A percentile compares a stretch with the other conserved stretches of the same genome.
These are phyloP conservation scores for Embiotoca jacksoni DNA, from an alignment of 2,113 vertebrate genomes.

Conservation along the genomic window DNA sequence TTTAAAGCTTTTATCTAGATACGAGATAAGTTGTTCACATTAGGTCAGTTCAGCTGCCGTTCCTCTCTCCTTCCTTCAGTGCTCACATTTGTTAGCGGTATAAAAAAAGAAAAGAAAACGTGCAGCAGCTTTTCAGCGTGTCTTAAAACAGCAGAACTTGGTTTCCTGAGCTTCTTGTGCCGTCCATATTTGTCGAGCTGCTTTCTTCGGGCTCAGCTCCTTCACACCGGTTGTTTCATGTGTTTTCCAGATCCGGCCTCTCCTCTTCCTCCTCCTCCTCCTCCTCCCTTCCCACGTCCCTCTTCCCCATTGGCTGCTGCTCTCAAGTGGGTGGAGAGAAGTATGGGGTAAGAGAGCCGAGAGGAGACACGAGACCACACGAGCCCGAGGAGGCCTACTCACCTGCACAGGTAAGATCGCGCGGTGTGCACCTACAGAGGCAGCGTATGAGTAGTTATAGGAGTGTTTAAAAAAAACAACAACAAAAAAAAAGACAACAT, in stretches of 20 bases:
- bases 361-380: slow-evolving; percentile 36
- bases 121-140: too few species aligned
- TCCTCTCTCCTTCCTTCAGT: too few species aligned
- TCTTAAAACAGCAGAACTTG: neutral
- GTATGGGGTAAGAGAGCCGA: slow-evolving; percentile 73
- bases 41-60: too few species aligned
- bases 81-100: too few species aligned
- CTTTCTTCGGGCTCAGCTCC: neutral
- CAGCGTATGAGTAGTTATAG: too few species aligned
- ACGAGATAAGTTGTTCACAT: too few species aligned
- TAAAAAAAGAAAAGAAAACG: too few species aligned
- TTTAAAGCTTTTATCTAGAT: too few species aligned
- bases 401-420: slow-evolving; percentile 66
- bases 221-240: neutral
- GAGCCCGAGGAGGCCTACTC: slow-evolving; percentile 42
- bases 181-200: neutral
- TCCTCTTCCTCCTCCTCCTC: neutral
- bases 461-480: too few species aligned
- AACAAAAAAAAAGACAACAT: neutral
- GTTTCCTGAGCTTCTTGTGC: neutral
- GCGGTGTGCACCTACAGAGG: neutral
- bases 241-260: slow-evolving; percentile 36
- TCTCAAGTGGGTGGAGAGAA: slow-evolving; percentile 38
- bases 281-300: neutral
- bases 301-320: slow-evolving; percentile 30